Percentiles rank a stretch among this genome's conserved stretches.
Conservation (phyloP, 2,797 vertebrate species). For the Corythornis leucogaster region DNA sequence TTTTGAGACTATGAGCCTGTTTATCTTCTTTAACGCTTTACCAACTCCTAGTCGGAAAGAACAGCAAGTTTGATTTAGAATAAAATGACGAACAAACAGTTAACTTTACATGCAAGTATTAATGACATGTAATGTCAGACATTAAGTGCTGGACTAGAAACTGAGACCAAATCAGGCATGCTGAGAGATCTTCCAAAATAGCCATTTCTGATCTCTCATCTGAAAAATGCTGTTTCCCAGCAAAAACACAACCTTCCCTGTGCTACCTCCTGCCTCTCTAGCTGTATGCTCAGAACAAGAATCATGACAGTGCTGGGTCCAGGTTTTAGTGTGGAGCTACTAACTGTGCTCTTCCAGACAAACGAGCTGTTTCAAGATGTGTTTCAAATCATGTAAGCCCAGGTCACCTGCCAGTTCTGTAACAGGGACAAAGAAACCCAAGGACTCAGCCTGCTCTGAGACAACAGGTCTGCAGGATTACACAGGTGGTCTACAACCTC, state of each 20-base stretch:
- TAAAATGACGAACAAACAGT: slow-evolving; percentile 8
- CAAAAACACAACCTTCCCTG: not conserved
- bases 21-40: slow-evolving; percentile 91
- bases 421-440: not conserved
- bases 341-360: not conserved
- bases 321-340: not conserved
- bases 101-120: slow-evolving; percentile 12
- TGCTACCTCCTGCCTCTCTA: not conserved
- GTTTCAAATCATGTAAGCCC: not conserved
- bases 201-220: not conserved
- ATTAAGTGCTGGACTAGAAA: not conserved
- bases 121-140: not conserved
- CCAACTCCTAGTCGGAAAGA: slow-evolving; percentile 85
- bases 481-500: not conserved
- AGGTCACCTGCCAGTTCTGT: not conserved
- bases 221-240: not conserved
- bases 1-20: slow-evolving; percentile 89
- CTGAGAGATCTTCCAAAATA: not conserved
- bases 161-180: not conserved
- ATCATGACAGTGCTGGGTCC: not conserved
- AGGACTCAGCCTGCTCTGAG: not conserved
- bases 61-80: slow-evolving; percentile 47
- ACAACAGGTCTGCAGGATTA: not conserved
- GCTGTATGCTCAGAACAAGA: not conserved
- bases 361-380: not conserved